Evolutionary conservation across 2,113 vertebrate genomes (phyloP), one percentile per base, ranked within the genome.

Genomic region (Rhodinocichla rosea): DNA sequence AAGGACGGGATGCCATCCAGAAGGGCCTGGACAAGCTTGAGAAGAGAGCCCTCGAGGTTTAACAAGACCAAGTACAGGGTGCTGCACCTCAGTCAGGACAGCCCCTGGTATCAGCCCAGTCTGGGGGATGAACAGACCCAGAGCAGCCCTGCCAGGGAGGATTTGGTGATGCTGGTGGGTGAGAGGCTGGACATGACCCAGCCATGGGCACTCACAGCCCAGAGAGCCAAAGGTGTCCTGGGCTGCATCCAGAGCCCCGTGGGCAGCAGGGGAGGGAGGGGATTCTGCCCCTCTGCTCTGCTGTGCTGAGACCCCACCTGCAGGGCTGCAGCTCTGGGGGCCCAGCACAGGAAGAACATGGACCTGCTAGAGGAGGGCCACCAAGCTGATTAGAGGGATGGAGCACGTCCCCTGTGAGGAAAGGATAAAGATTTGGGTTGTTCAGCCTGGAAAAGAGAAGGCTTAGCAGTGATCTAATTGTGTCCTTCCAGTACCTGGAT

Each of bases 131-230:
- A 12, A 37, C 15, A 55, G 4, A 15, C 7, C 19, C 7, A 37
- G 62, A 45, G 39, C 33, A 35, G 50, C 50, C 7, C 26, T 65
- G 39, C 4, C 0, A 0, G 24, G 32, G 1, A 30, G 26, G 15
- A 45, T 2, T n/a, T 14, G 23, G 9, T 2, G 3, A 2, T 81
- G n/a, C 42, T 67, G 52, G 2, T 32, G 52, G 21, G 1, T 67
- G 45, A 42, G 12, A 50, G 20, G 15, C 37, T 37, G 80, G 45
- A 53, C 56, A 35, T 20, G 37, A 10, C 24, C 24, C 80, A 24
- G 28, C 52, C 28, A 32, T 53, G 52, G 1, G 27, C 50, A 52
- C 16, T 30, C 50, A 16, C 27, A 28, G 50, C 27, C 50, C 50
- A 52, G 50, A 52, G 52, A 53, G 52, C 28, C 52, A 53, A 30